Percentiles rank a stretch among this genome's conserved stretches.
Conservation (phyloP, 1,140 invertebrate genomes). For the Drosophila asahinai region DNA sequence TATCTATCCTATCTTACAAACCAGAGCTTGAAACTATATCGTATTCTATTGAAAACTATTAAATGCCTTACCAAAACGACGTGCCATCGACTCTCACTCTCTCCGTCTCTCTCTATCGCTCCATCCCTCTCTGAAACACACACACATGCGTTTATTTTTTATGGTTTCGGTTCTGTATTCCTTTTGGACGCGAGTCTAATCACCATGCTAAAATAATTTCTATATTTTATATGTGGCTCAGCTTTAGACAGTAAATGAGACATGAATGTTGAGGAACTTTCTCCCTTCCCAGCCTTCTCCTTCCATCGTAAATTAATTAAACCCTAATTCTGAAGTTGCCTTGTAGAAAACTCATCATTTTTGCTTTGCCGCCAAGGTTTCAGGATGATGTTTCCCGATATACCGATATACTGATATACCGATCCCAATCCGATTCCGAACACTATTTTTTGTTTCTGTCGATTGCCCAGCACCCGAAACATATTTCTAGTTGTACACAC, state of each 20-base stretch:
- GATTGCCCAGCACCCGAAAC: slow-evolving; percentile 28
- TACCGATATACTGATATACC: background rate
- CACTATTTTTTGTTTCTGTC: background rate
- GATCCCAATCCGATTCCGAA: slow-evolving; percentile 9
- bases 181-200: slow-evolving; percentile 50
- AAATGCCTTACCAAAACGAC: slow-evolving; percentile 21
- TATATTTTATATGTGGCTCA: slow-evolving; percentile 85
- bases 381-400: slow-evolving; percentile 3
- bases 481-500: slow-evolving; percentile 35
- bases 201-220: slow-evolving; percentile 85
- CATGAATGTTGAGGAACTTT: slow-evolving; percentile 16
- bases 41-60: background rate
- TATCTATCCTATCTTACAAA: background rate
- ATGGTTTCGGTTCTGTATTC: slow-evolving; percentile 30
- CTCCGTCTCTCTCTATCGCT: slow-evolving; percentile 28
- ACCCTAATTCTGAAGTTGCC: slow-evolving; percentile 4
- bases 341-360: slow-evolving; percentile 14
- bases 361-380: slow-evolving; percentile 36
- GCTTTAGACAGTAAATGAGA: slow-evolving; percentile 65
- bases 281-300: background rate
- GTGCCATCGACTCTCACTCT: slow-evolving; percentile 18
- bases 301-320: slow-evolving; percentile 4
- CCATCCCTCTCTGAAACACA: slow-evolving; percentile 32
- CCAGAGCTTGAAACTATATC: slow-evolving; percentile 47
- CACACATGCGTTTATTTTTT: slow-evolving; percentile 14